These are phyloP conservation scores for Tor tambroides DNA, from an alignment of 2,113 vertebrate species.

Conservation along the genomic window DNA sequence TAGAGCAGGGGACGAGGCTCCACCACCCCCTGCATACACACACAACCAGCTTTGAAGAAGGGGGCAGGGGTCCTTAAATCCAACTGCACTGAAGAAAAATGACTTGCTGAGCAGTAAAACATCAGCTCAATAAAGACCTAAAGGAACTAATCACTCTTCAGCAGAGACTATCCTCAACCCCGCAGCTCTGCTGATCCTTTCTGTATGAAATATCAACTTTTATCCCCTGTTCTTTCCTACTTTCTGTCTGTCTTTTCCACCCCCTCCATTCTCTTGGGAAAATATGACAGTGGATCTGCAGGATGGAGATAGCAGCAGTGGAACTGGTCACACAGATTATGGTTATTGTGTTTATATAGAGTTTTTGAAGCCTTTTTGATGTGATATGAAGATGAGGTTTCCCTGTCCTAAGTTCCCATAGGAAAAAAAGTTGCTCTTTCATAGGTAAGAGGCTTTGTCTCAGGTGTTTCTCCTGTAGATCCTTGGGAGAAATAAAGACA, in stretches of 20 bases:
- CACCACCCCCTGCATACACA: conserved; percentile 30
- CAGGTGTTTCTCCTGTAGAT: background rate
- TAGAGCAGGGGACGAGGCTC: conserved; percentile 29
- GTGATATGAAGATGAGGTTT: background rate
- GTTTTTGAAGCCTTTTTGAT: background rate
- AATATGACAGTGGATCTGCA: conserved; percentile 2
- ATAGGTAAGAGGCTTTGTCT: background rate
- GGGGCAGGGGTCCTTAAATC: conserved; percentile 25
- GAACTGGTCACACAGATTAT: background rate
- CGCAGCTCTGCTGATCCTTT: conserved; percentile 48
- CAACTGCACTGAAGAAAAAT: conserved; percentile 17
- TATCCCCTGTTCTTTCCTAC: background rate
- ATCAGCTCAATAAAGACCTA: background rate
- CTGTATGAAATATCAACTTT: conserved; percentile 10
- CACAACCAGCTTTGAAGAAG: conserved; percentile 19
- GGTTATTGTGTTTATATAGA: background rate
- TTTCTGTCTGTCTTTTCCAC: background rate
- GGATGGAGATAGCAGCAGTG: background rate
- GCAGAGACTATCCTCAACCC: conserved; percentile 14
- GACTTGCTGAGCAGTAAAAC: conserved; percentile 36
- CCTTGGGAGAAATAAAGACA: background rate
- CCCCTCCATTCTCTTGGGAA: conserved; percentile 41
- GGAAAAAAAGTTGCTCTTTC: background rate
- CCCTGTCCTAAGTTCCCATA: background rate
- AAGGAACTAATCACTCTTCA: background rate